Percentiles rank a stretch among this genome's conserved stretches.
Conservation (phyloP, 1,140 invertebrate species). For the Drosophila prosaltans region DNA sequence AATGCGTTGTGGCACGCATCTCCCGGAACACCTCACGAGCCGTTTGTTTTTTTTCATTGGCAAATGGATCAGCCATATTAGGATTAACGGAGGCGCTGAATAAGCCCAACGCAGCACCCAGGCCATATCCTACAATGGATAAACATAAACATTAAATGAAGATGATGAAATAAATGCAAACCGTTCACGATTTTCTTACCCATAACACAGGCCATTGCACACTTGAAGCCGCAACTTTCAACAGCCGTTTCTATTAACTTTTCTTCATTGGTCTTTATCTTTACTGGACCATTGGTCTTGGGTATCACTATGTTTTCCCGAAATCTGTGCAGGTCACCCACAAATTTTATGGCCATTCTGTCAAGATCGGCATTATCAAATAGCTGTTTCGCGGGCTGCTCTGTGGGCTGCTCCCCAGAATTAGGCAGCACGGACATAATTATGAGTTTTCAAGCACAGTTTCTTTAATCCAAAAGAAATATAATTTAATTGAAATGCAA, state of each 20-base stretch:
- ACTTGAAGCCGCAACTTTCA: slow-evolving; percentile 97
- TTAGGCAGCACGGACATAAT: slow-evolving; percentile 63
- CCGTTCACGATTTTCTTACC: slow-evolving; percentile 85
- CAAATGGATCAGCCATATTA: slow-evolving; percentile 87
- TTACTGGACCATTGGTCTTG: slow-evolving; percentile 88
- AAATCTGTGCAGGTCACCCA: slow-evolving; percentile 87
- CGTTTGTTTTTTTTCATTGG: slow-evolving; percentile 91
- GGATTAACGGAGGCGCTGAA: slow-evolving; percentile 98
- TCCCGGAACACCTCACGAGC: slow-evolving; percentile 93
- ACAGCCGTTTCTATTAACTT: slow-evolving; percentile 93
- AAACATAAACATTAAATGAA: neutral
- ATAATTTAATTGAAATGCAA: slow-evolving; percentile 15
- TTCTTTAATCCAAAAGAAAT: slow-evolving; percentile 51
- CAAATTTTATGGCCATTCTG: slow-evolving; percentile 86
- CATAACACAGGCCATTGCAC: slow-evolving; percentile 93
- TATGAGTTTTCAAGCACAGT: neutral
- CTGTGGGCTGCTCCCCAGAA: slow-evolving; percentile 5
- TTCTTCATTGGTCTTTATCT: slow-evolving; percentile 93
- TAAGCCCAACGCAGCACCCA: slow-evolving; percentile 96
- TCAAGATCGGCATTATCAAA: slow-evolving; percentile 85
- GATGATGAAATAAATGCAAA: neutral
- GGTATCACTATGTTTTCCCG: slow-evolving; percentile 93
- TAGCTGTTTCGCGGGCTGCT: slow-evolving; percentile 54
- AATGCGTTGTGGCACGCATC: slow-evolving; percentile 94
- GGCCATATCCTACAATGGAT: slow-evolving; percentile 90